Evolutionary conservation across 1,140 invertebrate species (phyloP).

Genomic region (Drosophila sp.): DNA sequence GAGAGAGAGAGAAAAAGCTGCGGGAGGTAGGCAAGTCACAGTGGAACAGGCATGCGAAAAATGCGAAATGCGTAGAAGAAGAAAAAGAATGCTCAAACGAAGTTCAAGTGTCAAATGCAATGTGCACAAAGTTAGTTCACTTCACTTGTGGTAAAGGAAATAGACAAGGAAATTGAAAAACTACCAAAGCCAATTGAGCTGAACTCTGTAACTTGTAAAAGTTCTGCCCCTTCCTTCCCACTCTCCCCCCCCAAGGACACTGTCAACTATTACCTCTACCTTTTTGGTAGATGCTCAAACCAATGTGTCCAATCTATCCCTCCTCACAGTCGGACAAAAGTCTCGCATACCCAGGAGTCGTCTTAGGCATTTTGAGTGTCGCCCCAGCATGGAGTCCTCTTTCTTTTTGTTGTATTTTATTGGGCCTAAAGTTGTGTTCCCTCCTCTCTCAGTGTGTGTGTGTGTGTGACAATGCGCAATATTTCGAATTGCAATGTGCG

Average conservation of each 20-base stretch:
- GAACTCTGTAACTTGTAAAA: not conserved
- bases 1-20: constrained; percentile 40
- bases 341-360: constrained; percentile 35
- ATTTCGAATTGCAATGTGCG: constrained; percentile 77
- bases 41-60: constrained; percentile 20
- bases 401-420: too few species aligned
- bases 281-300: not conserved
- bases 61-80: not conserved
- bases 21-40: constrained; percentile 42
- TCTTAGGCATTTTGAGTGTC: constrained; percentile 64
- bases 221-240: too few species aligned
- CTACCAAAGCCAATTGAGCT: not conserved
- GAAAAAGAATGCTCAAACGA: not conserved
- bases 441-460: constrained; percentile 45
- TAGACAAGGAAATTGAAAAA: too few species aligned
- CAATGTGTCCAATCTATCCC: not conserved
- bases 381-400: constrained; percentile 62
- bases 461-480: constrained; percentile 71
- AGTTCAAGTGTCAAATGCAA: constrained; percentile 7
- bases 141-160: not conserved
- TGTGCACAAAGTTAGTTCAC: not conserved
- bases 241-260: not conserved
- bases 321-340: constrained; percentile 31
- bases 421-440: constrained; percentile 11
- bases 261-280: not conserved